Percentiles rank a stretch among this genome's conserved stretches.
Conservation (phyloP, 1,140 invertebrate genomes). For the Bombus fervidus region DNA sequence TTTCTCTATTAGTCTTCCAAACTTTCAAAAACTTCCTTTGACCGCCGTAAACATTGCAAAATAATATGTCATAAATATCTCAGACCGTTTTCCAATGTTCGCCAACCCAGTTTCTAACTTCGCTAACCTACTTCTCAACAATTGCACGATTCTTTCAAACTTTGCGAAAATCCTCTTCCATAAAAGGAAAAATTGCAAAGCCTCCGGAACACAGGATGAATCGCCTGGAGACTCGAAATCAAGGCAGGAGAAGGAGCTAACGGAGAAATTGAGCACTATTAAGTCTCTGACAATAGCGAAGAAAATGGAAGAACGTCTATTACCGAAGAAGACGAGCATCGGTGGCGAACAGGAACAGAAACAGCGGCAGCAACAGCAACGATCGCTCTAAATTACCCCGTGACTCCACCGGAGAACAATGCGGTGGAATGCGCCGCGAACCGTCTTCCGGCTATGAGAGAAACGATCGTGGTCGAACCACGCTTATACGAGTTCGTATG, state of each 20-base stretch:
- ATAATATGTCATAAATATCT: not conserved
- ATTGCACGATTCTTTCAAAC: not conserved
- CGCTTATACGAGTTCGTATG: not conserved
- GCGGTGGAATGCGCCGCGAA: constrained; percentile 33
- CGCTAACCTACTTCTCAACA: no score
- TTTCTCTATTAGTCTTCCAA: not conserved
- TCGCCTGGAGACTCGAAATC: not conserved
- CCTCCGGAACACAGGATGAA: not conserved
- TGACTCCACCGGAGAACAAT: constrained; percentile 46
- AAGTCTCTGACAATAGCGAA: constrained; percentile 22
- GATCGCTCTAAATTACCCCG: constrained; percentile 45
- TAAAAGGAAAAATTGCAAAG: not conserved
- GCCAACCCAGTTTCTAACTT: not conserved
- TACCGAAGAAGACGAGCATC: constrained; percentile 30
- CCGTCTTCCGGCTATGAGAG: constrained; percentile 46
- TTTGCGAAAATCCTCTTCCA: not conserved
- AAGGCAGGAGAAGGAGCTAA: constrained; percentile 16
- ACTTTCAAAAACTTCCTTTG: not conserved
- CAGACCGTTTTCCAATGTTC: not conserved
- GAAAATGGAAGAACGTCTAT: constrained; percentile 25
- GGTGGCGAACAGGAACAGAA: constrained; percentile 28
- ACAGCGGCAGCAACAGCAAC: constrained; percentile 19
- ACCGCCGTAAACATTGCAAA: not conserved
- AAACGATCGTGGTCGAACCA: constrained; percentile 11
- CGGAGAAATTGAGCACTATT: constrained; percentile 45